Percentiles rank a stretch among this genome's conserved stretches.
phyloP scores from a whole-genome alignment of 2,113 vertebrate genomes.

The Dolichotis patagonum region DNA sequence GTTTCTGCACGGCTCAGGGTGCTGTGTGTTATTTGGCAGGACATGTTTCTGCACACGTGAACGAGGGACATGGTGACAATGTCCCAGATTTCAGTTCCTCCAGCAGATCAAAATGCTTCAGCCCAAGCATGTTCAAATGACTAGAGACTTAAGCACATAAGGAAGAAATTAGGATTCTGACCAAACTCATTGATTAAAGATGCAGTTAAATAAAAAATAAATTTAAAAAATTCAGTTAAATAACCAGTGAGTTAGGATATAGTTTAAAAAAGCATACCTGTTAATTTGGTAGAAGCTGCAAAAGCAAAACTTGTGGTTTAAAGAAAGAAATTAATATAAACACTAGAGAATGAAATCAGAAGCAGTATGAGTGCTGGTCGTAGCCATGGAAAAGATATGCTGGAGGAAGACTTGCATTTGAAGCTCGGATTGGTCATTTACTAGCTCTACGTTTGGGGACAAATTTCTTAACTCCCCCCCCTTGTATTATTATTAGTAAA shows the following conservation, averaged over 20 bases:
- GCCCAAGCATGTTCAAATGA: background rate
- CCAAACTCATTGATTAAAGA: background rate
- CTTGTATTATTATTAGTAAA: background rate
- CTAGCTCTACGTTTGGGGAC: background rate
- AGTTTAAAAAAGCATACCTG: background rate
- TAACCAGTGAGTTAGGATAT: background rate
- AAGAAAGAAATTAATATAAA: background rate
- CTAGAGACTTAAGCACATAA: background rate
- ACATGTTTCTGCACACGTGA: background rate
- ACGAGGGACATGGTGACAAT: background rate
- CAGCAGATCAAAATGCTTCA: background rate
- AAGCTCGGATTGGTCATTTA: background rate
- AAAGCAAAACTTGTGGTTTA: background rate
- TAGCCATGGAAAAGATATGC: background rate
- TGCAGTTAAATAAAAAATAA: slow-evolving; percentile 1
- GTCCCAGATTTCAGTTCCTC: background rate
- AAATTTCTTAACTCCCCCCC: background rate
- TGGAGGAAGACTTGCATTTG: background rate
- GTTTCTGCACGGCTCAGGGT: background rate
- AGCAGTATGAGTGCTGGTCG: background rate
- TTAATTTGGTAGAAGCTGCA: background rate
- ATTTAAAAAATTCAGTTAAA: slow-evolving; percentile 22
- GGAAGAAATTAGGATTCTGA: background rate
- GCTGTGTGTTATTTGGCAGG: background rate
- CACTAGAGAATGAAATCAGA: background rate